Base-by-base conservation (phyloP, 2,888 invertebrate genomes). In the Melieria crassipennis region DNA sequence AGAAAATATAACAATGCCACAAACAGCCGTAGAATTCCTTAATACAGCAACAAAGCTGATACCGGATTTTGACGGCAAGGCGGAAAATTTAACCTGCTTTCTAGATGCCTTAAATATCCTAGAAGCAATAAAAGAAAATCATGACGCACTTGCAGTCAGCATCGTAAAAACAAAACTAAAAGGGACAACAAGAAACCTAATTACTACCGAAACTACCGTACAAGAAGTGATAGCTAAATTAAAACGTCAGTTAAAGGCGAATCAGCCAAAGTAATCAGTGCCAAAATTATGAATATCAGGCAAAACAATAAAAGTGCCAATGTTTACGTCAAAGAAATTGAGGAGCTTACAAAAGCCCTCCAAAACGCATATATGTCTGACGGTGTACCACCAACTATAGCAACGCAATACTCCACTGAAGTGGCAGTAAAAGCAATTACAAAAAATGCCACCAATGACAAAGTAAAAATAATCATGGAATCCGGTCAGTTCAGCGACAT, bases 391-490 rank as follows among this genome's bases (percentile, higher is more conserved):
- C 57, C 57, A 57, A n/a, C 57, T n/a, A 3, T 13, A 9, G 57
- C 57, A 9, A 57, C 11, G 11, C 7, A 7, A 57, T 50, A 50
- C 50, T 9, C 50, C 11, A 50, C 50, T 11, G 50, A 50, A 10
- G 50, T 50, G 3, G 30, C 30, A 30, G 30, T 57, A 16, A 57
- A 57, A 13, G 57, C 57, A 57, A 57, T 57, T 9, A 57, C 16
- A 10, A 13, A 9, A 57, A 57, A 57, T 13, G 7, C 11, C n/a
- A 57, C 7, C 57, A 9, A 57, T 16, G 57, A 57, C 13, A 57
- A 13, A 57, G 57, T 57, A n/a, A 57, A 57, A 57, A 10, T 57
- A 9, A 57, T 57, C 1, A 57, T 57, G 57, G 57, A 62, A n/a
- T 9, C 47, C 5, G 62, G 62, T 7, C 11, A 5, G 9, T 62